Conservation (phyloP, 2,113 vertebrate species). For the Motacilla alba region DNA sequence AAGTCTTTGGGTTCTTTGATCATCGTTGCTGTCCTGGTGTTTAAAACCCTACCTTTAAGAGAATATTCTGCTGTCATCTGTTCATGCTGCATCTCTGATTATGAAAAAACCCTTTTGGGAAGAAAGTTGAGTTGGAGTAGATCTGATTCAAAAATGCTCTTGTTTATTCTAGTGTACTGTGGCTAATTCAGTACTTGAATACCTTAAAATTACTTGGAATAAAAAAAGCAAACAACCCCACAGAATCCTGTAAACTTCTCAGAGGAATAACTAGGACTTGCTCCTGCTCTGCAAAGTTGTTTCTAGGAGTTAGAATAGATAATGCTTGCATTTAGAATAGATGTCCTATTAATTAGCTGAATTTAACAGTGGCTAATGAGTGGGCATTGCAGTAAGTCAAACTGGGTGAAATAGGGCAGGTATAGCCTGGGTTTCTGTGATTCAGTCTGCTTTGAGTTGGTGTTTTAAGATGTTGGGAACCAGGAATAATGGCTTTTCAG, state of each 20-base stretch:
- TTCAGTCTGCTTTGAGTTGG: neutral
- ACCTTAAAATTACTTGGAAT: neutral
- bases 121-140: neutral
- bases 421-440: neutral
- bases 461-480: neutral
- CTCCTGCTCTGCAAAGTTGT: neutral
- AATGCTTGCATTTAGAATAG: neutral
- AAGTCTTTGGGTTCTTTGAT: neutral
- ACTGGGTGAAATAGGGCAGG: neutral
- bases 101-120: neutral
- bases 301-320: neutral
- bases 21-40: neutral
- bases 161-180: neutral
- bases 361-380: neutral
- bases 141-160: neutral
- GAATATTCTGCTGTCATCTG: neutral
- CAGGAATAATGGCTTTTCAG: neutral
- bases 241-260: neutral
- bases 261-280: neutral
- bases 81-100: neutral
- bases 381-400: neutral
- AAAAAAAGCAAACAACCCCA: neutral
- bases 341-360: neutral
- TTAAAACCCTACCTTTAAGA: neutral
- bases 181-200: neutral